Base-by-base conservation (phyloP, 2,797 vertebrate genomes). In the Buphagus erythrorhynchus region DNA sequence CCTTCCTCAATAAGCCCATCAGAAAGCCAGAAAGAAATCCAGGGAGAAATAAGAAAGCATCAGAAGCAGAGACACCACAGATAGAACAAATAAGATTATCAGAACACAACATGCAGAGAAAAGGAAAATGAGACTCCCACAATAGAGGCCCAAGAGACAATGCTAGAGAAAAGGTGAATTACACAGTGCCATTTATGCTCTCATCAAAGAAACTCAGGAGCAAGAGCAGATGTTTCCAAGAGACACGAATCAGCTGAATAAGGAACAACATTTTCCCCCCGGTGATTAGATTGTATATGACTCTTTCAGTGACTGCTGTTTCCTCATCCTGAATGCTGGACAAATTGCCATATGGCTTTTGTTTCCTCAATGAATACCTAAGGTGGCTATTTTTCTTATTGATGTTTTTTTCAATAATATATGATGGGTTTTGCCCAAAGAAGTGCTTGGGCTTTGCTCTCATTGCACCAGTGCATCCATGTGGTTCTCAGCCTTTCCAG, bases 181-280 rank as follows among this genome's bases (percentile, higher is more conserved):
- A 40, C 18, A 58, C 29, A 38, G 35, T 9, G 11, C 10, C 33
- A 38, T 76, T 94, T 85, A 63, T 29, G 24, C 28, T 82, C 17
- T 94, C n/a, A 71, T 77, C 93, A 89, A 79, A 92, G 82, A 77
- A 79, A 68, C 45, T 29, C 62, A 54, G 67, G n/a, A 92, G 33
- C 46, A 62, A 88, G 62, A 92, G 45, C 71, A 95, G 93, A 43
- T 86, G 72, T 89, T 86, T 93, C 72, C n/a, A 95, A 86, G 61
- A 71, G 42, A 83, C 81, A 84, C 25, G 82, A 57, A 36, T 31
- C 21, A 85, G 19, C 40, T 78, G 72, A 94, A 36, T 48, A 51
- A 81, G 63, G 36, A 94, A 58, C 29, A 81, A 46, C 7, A 29
- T 15, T n/a, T 93, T 68, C 31, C 52, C 43, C 24, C 55, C 35